Base-by-base conservation (phyloP, 2,888 invertebrate genomes). In the Protonemura montana region DNA sequence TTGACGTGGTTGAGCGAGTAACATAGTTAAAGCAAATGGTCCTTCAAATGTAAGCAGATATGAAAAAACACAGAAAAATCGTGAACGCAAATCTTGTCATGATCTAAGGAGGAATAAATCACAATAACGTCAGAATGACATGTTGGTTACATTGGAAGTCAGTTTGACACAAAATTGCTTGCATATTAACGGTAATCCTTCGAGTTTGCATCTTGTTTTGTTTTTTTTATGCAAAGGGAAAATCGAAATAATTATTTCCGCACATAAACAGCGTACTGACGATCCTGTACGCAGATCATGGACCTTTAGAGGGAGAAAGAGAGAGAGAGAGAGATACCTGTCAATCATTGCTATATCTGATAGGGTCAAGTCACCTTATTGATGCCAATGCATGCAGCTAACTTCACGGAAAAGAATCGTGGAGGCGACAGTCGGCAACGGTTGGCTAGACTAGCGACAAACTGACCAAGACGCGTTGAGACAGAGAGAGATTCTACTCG, bases 401-500 rank as follows among this genome's bases (percentile, higher is more conserved):
- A 21, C 78, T 35, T 78, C 0, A 26, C 27, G 78, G 78, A 78
- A 21, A 78, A 78, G 78, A 78, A 7, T 78, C 78, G 7, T 13
- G 78, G 26, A 28, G 78, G 25, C 78, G 26, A 78, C 78, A 78
- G n/a, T 28, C 28, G 78, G 25, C 78, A 13, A 78, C 78, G 27
- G n/a, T 28, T 16, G 78, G 78, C 26, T 13, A 28, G 28, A 78
- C 26, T 13, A 10, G 10, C 16, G 78, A 28, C 78, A 78, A 78
- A 10, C 10, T 26, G 78, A 78, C 78, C 78, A 78, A 78, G 78
- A 25, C 78, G n/a, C 28, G 27, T 28, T 27, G 7, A 78, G 78
- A 26, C 78, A 78, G 26, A 78, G 78, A 78, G 78, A 78, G 78
- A 78, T 78, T 59, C 59, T 59, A 21, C 59, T 59, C 13, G 59